Evolutionary conservation across 2,888 invertebrate species (phyloP).

Genomic region (Leptothorax acervorum): DNA sequence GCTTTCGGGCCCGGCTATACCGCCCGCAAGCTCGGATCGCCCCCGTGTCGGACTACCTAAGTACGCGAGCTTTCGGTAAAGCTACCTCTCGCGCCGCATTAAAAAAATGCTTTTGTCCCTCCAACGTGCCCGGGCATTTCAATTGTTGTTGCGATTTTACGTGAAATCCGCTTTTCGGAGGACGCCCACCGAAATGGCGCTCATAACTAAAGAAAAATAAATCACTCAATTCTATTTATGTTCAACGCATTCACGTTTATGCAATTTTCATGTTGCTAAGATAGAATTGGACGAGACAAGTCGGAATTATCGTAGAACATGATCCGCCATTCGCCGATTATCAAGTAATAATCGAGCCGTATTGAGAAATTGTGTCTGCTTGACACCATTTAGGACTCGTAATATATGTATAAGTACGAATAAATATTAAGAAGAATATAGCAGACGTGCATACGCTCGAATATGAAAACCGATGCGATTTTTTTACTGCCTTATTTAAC

Average conservation of each 20-base stretch:
- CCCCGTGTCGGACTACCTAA: slow-evolving; percentile 27
- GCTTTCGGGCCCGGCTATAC: slow-evolving; percentile 53
- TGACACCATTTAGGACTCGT: not conserved
- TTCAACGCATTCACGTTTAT: not conserved
- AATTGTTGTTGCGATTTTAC: slow-evolving; percentile 30
- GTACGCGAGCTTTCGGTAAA: slow-evolving; percentile 66
- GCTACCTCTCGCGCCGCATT: slow-evolving; percentile 28
- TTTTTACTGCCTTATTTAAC: slow-evolving; percentile 22
- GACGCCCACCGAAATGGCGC: not conserved
- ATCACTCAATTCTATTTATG: not conserved
- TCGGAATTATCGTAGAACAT: not conserved
- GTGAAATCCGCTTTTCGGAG: not conserved
- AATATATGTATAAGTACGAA: not conserved
- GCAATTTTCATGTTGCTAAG: not conserved
- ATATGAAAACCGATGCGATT: slow-evolving; percentile 46
- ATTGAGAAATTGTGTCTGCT: not conserved
- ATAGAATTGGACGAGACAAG: not conserved
- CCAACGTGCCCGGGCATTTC: slow-evolving; percentile 25
- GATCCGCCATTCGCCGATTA: not conserved
- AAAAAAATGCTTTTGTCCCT: slow-evolving; percentile 56
- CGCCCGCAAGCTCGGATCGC: slow-evolving; percentile 31
- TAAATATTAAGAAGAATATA: not conserved
- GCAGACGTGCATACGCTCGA: not conserved
- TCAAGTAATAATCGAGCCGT: not conserved
- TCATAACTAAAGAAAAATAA: not conserved